Conservation (phyloP, 1,140 invertebrate species). For the Drosophila miranda region DNA sequence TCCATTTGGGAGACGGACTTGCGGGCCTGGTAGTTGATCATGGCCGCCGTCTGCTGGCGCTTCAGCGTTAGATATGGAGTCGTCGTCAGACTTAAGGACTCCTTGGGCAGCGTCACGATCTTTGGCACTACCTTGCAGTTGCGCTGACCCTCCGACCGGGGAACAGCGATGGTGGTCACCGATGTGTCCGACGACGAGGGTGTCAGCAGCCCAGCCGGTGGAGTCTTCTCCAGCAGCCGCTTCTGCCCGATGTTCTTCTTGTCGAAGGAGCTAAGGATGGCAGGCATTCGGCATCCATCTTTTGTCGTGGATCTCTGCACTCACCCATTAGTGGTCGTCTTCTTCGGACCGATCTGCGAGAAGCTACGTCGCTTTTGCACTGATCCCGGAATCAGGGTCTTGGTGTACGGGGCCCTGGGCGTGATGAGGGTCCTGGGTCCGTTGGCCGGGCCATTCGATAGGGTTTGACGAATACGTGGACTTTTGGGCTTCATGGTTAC, state of each 20-base stretch:
- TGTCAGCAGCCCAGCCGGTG: too few species aligned
- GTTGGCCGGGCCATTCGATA: neutral
- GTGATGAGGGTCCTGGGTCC: slow-evolving; percentile 21
- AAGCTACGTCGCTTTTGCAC: slow-evolving; percentile 31
- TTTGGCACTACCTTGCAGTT: too few species aligned
- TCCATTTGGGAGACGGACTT: slow-evolving; percentile 76
- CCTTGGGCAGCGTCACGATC: too few species aligned
- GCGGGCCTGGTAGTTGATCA: slow-evolving; percentile 60
- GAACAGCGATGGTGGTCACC: too few species aligned
- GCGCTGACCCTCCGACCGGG: too few species aligned
- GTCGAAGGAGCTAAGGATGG: too few species aligned
- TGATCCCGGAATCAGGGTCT: slow-evolving; percentile 20
- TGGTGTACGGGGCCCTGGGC: slow-evolving; percentile 47
- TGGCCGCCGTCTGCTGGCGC: slow-evolving; percentile 55
- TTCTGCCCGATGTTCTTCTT: too few species aligned
- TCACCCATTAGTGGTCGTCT: slow-evolving; percentile 41
- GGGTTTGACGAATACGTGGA: slow-evolving; percentile 50
- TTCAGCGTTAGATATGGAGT: slow-evolving; percentile 52
- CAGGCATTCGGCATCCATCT: too few species aligned
- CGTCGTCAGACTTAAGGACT: neutral
- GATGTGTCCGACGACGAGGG: too few species aligned
- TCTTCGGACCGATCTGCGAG: slow-evolving; percentile 23
- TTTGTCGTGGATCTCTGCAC: neutral
- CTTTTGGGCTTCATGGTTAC: slow-evolving; percentile 43
- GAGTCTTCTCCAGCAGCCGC: too few species aligned